Percentiles rank a stretch among this genome's conserved stretches.
Conservation (phyloP, 2,113 vertebrate species). For the Prochilodus magdalenae region DNA sequence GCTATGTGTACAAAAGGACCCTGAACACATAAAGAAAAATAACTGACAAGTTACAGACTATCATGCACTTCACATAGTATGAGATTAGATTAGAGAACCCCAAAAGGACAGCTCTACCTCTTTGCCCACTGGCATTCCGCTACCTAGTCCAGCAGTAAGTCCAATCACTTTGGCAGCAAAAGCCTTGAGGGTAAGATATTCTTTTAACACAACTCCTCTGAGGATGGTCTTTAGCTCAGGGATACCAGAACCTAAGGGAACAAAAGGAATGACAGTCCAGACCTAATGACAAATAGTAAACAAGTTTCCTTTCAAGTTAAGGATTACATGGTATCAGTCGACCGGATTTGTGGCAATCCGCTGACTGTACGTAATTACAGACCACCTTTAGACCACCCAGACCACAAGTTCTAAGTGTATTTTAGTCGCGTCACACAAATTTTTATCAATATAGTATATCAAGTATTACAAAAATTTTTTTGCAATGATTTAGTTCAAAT, state of each 20-base stretch:
- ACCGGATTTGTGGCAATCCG: no score
- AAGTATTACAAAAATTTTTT: no score
- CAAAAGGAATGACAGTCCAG: not conserved
- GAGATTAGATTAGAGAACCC: not conserved
- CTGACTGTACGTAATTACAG: no score
- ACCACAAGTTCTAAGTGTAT: no score
- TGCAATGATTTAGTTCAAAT: no score
- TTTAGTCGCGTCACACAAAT: no score
- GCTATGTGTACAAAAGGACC: conserved; percentile 97
- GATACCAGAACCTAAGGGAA: conserved; percentile 86
- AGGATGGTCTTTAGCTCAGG: conserved; percentile 96
- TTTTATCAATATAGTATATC: no score
- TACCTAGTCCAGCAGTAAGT: conserved; percentile 90
- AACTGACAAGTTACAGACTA: not conserved
- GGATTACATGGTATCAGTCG: no score
- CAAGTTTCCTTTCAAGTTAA: not conserved
- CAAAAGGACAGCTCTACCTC: conserved; percentile 78
- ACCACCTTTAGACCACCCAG: no score
- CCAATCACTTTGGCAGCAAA: conserved; percentile 92
- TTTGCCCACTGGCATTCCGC: conserved; percentile 93
- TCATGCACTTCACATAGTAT: not conserved
- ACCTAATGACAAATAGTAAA: no score
- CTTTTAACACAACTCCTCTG: conserved; percentile 91
- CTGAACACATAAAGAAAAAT: conserved; percentile 66
- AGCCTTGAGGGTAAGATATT: conserved; percentile 91